Evolutionary conservation across 2,888 invertebrate genomes (phyloP).

Genomic region (Pandemis corylana): DNA sequence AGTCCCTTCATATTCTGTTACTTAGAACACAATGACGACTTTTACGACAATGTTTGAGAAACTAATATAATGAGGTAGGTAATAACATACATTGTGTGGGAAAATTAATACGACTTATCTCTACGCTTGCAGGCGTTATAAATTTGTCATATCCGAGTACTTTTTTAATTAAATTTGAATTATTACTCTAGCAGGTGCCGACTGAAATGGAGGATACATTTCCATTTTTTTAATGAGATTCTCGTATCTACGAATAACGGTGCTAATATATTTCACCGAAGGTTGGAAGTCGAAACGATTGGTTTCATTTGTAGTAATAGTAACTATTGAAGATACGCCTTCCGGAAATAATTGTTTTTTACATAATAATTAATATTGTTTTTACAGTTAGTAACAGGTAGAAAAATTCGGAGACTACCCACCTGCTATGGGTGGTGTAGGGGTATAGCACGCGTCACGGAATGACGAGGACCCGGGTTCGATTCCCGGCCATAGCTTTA

Average conservation of each 20-base stretch:
- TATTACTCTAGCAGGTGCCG: slow-evolving; percentile 4
- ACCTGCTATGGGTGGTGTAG: too few species aligned
- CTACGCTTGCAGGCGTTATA: not conserved
- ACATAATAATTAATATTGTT: too few species aligned
- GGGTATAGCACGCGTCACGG: too few species aligned
- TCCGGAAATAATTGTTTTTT: too few species aligned
- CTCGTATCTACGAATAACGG: not conserved
- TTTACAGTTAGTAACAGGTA: too few species aligned
- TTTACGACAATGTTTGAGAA: not conserved
- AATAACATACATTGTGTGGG: not conserved
- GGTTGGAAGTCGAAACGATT: not conserved
- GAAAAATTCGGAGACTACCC: too few species aligned
- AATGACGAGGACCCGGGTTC: too few species aligned
- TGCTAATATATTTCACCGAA: not conserved
- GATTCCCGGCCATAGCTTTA: too few species aligned
- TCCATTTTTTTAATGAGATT: slow-evolving; percentile 24
- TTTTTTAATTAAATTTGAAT: slow-evolving; percentile 23
- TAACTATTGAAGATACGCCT: too few species aligned
- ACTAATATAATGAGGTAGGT: not conserved
- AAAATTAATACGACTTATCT: slow-evolving; percentile 7
- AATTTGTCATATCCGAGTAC: slow-evolving; percentile 13
- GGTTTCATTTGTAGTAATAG: not conserved
- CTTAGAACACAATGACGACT: too few species aligned
- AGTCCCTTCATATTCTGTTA: too few species aligned
- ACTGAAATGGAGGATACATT: not conserved